phyloP scores from a whole-genome alignment of 2,797 vertebrate species.

The Melanotaenia pygmaea region DNA sequence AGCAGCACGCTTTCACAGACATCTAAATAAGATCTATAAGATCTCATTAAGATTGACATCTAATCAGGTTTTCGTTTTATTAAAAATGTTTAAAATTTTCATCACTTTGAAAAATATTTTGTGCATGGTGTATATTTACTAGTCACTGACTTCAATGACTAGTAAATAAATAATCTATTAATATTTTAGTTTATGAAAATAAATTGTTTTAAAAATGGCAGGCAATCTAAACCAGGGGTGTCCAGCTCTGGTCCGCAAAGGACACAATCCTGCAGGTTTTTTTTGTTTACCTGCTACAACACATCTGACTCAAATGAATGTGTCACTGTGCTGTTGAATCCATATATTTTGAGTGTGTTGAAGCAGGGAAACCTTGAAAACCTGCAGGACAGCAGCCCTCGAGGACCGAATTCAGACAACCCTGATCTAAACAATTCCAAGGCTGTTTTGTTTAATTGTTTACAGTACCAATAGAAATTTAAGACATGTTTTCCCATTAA shows the following conservation, averaged over 20 bases:
- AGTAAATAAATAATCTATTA: background rate
- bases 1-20: slow-evolving; percentile 18
- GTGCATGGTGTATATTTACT: background rate
- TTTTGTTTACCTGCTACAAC: too few species aligned
- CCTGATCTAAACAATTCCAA: background rate
- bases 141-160: background rate
- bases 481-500: background rate
- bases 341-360: too few species aligned
- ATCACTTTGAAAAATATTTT: background rate
- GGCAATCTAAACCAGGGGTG: too few species aligned
- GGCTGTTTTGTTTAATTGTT: background rate
- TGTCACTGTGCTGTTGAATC: too few species aligned
- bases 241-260: too few species aligned
- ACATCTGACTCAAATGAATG: too few species aligned
- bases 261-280: too few species aligned
- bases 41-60: background rate
- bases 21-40: background rate
- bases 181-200: background rate
- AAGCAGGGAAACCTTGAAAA: too few species aligned
- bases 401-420: too few species aligned
- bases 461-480: background rate
- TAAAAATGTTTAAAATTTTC: background rate
- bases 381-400: too few species aligned
- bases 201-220: background rate
- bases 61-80: background rate